Evolutionary conservation across 2,113 vertebrate species (phyloP).

Genomic region (Azemiops feae): DNA sequence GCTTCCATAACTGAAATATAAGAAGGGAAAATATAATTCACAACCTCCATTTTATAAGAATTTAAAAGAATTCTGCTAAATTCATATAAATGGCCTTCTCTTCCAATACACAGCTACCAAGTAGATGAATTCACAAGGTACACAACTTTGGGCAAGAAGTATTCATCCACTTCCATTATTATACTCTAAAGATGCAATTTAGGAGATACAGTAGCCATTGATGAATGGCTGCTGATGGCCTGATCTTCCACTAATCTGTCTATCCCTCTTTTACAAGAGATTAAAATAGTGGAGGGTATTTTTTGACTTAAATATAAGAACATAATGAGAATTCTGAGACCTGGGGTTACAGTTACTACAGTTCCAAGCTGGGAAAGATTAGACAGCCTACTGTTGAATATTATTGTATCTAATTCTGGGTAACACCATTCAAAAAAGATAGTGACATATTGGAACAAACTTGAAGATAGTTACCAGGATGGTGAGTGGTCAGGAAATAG

Average conservation of each 20-base stretch:
- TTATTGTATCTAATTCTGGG: not conserved
- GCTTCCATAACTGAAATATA: not conserved
- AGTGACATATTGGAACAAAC: not conserved
- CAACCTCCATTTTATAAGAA: not conserved
- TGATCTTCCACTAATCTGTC: not conserved
- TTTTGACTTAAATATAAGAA: not conserved
- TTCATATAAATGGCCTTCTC: not conserved
- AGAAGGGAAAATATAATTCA: not conserved
- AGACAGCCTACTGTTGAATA: not conserved
- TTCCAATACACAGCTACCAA: not conserved
- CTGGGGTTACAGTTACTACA: not conserved
- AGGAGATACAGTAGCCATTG: not conserved
- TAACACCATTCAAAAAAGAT: not conserved
- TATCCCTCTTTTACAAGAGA: not conserved
- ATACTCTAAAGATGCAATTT: not conserved
- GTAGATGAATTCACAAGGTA: not conserved
- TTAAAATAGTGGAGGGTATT: not conserved
- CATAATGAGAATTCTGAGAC: not conserved
- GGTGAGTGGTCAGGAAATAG: too few species aligned
- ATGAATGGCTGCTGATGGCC: not conserved
- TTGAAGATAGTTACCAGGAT: too few species aligned
- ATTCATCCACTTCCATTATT: not conserved
- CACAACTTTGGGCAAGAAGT: not conserved
- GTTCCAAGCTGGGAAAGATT: not conserved
- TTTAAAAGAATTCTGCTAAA: not conserved